Conservation (phyloP, 2,888 invertebrate species). For the Alcis repandata region DNA sequence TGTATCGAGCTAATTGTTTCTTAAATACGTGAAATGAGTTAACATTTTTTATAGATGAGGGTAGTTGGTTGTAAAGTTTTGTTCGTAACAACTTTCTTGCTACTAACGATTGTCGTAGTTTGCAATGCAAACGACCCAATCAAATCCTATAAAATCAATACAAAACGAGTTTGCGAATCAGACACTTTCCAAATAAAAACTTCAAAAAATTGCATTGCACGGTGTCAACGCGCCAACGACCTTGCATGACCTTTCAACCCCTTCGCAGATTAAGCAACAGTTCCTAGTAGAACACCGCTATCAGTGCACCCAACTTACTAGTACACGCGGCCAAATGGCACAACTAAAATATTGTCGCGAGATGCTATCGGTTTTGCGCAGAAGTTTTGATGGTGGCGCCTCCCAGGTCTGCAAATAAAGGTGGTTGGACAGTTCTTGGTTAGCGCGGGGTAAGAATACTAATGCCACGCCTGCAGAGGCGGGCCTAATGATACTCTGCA, state of each 20-base stretch:
- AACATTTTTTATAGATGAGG: no score
- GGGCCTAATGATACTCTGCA: constrained; percentile 18
- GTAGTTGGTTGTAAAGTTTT: no score
- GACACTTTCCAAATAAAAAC: constrained; percentile 1
- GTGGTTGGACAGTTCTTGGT: not conserved
- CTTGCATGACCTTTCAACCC: constrained; percentile 33
- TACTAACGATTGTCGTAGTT: no score
- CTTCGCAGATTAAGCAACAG: not conserved
- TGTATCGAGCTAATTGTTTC: no score
- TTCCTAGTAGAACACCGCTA: not conserved
- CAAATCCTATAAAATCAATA: not conserved
- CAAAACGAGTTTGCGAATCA: not conserved
- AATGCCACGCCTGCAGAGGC: constrained; percentile 20
- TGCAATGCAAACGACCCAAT: not conserved
- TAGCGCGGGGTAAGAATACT: constrained; percentile 7
- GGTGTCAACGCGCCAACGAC: constrained; percentile 33
- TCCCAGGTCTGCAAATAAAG: not conserved
- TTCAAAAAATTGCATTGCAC: constrained; percentile 18
- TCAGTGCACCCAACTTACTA: not conserved
- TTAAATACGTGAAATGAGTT: no score
- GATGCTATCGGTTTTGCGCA: not conserved
- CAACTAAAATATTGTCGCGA: not conserved
- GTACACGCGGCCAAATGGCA: not conserved
- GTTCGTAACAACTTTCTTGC: no score
- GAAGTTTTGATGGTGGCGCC: not conserved